Evolutionary conservation across 2,113 vertebrate species (phyloP), one percentile per base, ranked within the genome.

Genomic region (Oncorhynchus gorbuscha): DNA sequence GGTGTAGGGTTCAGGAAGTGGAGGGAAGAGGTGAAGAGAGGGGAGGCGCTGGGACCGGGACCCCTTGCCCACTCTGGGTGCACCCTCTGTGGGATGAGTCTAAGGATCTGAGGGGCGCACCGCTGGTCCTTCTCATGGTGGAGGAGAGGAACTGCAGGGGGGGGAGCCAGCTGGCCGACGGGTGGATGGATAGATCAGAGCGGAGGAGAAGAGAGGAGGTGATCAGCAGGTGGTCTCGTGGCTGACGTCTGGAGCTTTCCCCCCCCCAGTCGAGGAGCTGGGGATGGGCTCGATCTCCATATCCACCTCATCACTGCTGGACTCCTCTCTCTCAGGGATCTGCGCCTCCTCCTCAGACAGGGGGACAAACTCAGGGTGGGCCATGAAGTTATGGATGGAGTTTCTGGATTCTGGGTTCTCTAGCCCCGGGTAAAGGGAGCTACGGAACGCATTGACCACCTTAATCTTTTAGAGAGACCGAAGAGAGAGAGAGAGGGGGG

Each of bases 311-410:
- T 94, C 87, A 82, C n/a, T 11, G 51, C 89, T 82, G 39, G 84
- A 84, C 26, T 97, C 96, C 79, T 94, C 87, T 82, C 95, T 94
- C 83, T 92, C 4, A 69, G 87, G 91, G 84, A 90, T 92, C 85
- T 76, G 90, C 71, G 94, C 93, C 92, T 94, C 93, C 8, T 97
- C 96, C 87, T 97, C 96, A 14, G 95, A 96, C 84, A 93, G 86
- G 80, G 93, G 92, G 83, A 89, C 84, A 26, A 97, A 99, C 92
- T 96, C 97, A 1, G 98, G 97, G 84, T 97, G 96, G 90, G 93
- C 94, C 96, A 96, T 98, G 95, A 99, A 99, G 94, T 88, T 96
- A 94, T 99, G 97, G 93, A 99, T 99, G 95, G 96, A 97, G 93
- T 90, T 94, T 90, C 94, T 94, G 90, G 93, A 96, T 91, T 93